phyloP scores from a whole-genome alignment of 2,113 vertebrate species.

The Smithornis capensis region DNA sequence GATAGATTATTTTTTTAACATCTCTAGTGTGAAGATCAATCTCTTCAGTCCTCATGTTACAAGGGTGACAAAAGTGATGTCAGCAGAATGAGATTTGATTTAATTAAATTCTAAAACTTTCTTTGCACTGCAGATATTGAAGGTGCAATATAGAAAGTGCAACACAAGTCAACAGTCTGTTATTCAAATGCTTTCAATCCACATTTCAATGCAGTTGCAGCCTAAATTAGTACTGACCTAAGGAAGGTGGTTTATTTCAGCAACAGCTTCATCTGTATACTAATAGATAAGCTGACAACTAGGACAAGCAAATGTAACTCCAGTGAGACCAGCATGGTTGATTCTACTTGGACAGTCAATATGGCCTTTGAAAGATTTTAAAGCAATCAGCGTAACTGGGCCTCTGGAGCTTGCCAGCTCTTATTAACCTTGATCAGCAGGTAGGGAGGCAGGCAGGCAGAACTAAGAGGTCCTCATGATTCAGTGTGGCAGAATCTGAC shows the following conservation, averaged over 20 bases:
- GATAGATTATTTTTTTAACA: background rate
- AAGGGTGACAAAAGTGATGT: too few species aligned
- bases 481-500: background rate
- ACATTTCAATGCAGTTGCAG: background rate
- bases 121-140: background rate
- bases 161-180: background rate
- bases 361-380: background rate
- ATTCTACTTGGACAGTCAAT: background rate
- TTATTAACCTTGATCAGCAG: slow-evolving; percentile 28
- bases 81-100: background rate
- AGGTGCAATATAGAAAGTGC: background rate
- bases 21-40: background rate
- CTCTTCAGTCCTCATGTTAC: background rate
- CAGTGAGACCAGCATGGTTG: background rate
- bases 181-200: background rate
- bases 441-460: slow-evolving; percentile 2
- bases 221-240: background rate
- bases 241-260: background rate
- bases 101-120: background rate
- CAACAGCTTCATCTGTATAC: background rate
- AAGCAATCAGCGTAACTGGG: background rate
- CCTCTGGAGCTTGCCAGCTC: slow-evolving; percentile 39
- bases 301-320: background rate
- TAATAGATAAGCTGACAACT: background rate
- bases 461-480: slow-evolving; percentile 21